Percentiles rank a stretch among this genome's conserved stretches.
These are phyloP conservation scores for Atethmia centrago DNA, from an alignment of 2,888 invertebrate genomes.

Conservation along the genomic window DNA sequence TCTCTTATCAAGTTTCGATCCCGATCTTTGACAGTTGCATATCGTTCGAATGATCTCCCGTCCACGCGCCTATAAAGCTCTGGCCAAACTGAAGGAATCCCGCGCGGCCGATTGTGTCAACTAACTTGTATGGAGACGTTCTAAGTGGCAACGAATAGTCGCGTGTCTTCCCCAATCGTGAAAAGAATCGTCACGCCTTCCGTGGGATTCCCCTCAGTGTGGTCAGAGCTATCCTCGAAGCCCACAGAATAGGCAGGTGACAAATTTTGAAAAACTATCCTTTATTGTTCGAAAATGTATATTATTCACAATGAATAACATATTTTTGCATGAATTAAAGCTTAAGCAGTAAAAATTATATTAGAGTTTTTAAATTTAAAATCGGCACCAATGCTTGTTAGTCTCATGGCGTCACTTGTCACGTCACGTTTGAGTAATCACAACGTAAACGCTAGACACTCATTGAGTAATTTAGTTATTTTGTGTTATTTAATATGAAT, in stretches of 20 bases:
- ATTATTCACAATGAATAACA: no score
- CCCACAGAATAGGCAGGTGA: not conserved
- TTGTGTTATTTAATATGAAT: no score
- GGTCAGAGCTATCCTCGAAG: not conserved
- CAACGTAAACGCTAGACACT: no score
- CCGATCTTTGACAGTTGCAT: not conserved
- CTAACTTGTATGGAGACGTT: not conserved
- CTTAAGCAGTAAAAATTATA: no score
- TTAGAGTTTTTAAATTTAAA: no score
- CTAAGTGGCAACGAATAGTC: not conserved
- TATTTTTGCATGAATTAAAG: no score
- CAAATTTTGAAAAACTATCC: no score
- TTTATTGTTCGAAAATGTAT: no score
- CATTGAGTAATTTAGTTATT: no score
- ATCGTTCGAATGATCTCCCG: not conserved
- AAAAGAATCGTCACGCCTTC: not conserved
- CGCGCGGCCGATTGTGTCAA: not conserved
- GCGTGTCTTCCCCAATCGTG: not conserved
- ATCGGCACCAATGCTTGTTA: no score
- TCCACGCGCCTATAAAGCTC: not conserved
- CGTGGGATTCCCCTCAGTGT: not conserved
- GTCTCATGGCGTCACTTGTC: no score
- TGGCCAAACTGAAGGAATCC: not conserved
- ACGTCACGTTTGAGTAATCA: no score
- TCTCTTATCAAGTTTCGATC: not conserved